phyloP scores from a whole-genome alignment of 2,888 invertebrate genomes.

The Epistrophe eligans region DNA sequence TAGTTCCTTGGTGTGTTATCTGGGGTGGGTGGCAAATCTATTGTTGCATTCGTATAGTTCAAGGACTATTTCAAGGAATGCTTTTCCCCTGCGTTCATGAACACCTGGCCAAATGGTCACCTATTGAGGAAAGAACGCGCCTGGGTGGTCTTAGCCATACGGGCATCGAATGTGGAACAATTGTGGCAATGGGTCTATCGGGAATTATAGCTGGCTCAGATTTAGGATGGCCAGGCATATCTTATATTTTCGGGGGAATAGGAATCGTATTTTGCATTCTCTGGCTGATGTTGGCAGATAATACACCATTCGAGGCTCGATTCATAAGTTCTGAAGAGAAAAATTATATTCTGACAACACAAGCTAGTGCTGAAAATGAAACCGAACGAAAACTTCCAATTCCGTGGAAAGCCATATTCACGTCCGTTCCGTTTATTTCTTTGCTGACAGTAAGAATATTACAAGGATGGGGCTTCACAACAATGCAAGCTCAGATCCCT shows the following conservation, averaged over 20 bases:
- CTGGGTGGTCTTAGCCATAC: constrained; percentile 79
- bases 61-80: constrained; percentile 87
- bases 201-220: constrained; percentile 85
- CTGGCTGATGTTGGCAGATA: constrained; percentile 85
- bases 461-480: constrained; percentile 89
- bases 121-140: constrained; percentile 85
- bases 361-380: constrained; percentile 85
- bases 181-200: constrained; percentile 86
- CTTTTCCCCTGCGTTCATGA: constrained; percentile 87
- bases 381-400: constrained; percentile 79
- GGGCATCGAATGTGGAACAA: constrained; percentile 87
- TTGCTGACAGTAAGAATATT: constrained; percentile 85
- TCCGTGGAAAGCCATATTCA: constrained; percentile 83
- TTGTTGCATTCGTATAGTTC: constrained; percentile 85
- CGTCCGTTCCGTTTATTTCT: constrained; percentile 86
- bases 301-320: constrained; percentile 85
- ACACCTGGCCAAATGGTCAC: constrained; percentile 87
- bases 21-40: constrained; percentile 86
- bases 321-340: constrained; percentile 85
- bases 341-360: constrained; percentile 83
- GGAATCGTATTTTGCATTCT: constrained; percentile 84
- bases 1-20: constrained; percentile 87
- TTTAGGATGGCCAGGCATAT: constrained; percentile 34
- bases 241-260: constrained; percentile 81
- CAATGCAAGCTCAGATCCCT: constrained; percentile 86